Base-by-base conservation (phyloP, 2,888 invertebrate genomes). In the Cantharis nigra region DNA sequence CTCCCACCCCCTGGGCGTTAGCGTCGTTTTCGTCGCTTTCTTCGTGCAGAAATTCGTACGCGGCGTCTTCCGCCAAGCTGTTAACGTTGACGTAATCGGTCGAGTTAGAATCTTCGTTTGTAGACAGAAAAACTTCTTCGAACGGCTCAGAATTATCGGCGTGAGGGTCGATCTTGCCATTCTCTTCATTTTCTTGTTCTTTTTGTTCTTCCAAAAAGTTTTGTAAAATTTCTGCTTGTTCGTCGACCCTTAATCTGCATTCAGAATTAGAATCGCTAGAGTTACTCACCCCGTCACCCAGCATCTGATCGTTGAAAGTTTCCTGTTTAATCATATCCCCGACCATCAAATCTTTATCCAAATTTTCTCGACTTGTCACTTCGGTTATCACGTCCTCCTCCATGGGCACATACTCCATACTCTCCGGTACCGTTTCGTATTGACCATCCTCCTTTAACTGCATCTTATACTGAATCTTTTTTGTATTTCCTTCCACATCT, bases 391-490 rank as follows among this genome's bases (percentile, higher is more conserved):
- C 26, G 28, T 82, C 81, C 23, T 76, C 74, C 23, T 82, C 82
- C 76, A 85, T 81, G 4, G 87, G 83, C 64, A 88, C 79, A 2
- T 89, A 73, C 76, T 87, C 84, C 16, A 88, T 84, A 3, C 87
- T 86, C 76, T 87, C 89, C 3, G 88, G 87, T 62, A 89, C 83
- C 3, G 87, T 87, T 81, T 88, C 88, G 30, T 87, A 83, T 72
- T 88, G 86, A 9, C 88, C 88, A 78, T 87, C 85, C 3, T 84
- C 85, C 76, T 85, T 88, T 83, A 86, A 84, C 74, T 87, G 84
- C 74, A 88, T 86, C 82, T 87, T 85, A 81, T 88, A 88, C 75
- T 88, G 87, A 79, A 87, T 88, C 82, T 87, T 88, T 71, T 87
- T 87, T 11, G 87, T 74, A 81, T 87, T 88, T 13, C 89, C 89